Evolutionary conservation across 2,113 vertebrate species (phyloP), one percentile per base, ranked within the genome.

Genomic region (Stigmatopora argus): DNA sequence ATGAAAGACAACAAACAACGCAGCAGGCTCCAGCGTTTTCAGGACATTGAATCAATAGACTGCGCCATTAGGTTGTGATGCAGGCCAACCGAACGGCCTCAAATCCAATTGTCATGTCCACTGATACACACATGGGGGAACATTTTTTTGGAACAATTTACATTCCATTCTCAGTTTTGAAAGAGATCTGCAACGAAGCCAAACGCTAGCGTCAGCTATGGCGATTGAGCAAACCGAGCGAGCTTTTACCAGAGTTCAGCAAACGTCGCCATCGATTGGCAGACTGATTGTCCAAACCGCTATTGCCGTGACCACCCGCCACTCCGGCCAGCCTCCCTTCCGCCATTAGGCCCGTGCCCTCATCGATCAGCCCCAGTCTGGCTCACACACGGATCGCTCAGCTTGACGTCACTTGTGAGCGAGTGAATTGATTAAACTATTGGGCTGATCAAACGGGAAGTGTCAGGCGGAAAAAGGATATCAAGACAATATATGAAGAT

Each of bases 171-270:
- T 68, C 31, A 48, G 45, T 66, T 76, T 62, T 2, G 18, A 19
- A 9, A n/a, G 23, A 14, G 23, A 17, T 72, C 64, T 73, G 66
- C 67, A 65, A 2, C 41, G 66, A 72, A 85, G 87, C 78, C 70
- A 88, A 85, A 87, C 77, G 83, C 82, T 64, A 23, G 72, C 67
- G 72, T 83, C 83, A 68, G 67, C 48, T 41, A 66, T 64, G 60
- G 81, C 75, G 85, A 81, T 38, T 23, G 53, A 78, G 78, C 34
- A 72, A 65, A 55, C 83, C 1, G 70, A 58, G 85, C 61, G 19
- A 81, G 79, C 72, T 78, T 82, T 91, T 90, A 85, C 86, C 80
- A 87, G 70, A 83, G 61, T 67, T 67, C 81, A 86, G 82, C 84
- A 88, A 86, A 88, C 63, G 49, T 81, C 75, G 65, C 81, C 78